Evolutionary conservation across 1,140 invertebrate species (phyloP).

Genomic region (Drosophila santomea): DNA sequence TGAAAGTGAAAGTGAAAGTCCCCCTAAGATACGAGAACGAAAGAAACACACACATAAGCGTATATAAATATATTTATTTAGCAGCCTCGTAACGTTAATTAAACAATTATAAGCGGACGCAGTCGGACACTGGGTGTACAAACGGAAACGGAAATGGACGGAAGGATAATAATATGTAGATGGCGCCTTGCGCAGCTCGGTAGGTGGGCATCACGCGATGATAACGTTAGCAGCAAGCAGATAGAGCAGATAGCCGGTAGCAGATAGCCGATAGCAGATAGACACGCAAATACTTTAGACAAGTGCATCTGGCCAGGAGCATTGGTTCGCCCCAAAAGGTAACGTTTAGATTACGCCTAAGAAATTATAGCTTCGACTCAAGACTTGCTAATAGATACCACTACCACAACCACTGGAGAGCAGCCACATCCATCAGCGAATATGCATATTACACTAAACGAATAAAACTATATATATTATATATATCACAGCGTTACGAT

Average conservation of each 20-base stretch:
- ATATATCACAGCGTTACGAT: constrained; percentile 76
- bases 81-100: constrained; percentile 54
- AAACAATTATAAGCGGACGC: constrained; percentile 48
- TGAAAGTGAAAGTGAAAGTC: constrained; percentile 33
- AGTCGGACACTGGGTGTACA: constrained; percentile 56
- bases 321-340: constrained; percentile 12
- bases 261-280: constrained; percentile 1
- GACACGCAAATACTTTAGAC: constrained; percentile 63
- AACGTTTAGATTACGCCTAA: constrained; percentile 64
- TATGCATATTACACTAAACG: constrained; percentile 56
- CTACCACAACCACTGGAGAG: constrained; percentile 32
- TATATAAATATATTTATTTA: constrained; percentile 60
- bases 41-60: constrained; percentile 26
- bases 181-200: constrained; percentile 2
- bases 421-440: constrained; percentile 42
- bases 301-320: constrained; percentile 41
- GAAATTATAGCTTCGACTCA: constrained; percentile 79
- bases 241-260: not conserved
- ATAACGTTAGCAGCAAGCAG: constrained; percentile 35
- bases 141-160: constrained; percentile 60
- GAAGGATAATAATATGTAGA: constrained; percentile 60
- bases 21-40: constrained; percentile 22
- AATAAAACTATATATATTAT: constrained; percentile 59
- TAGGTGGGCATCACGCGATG: constrained; percentile 16
- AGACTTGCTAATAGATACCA: constrained; percentile 67